A percentile compares a stretch with the other conserved stretches of the same genome.
phyloP scores from a whole-genome alignment of 2,888 invertebrate species.

The Eupeodes latifasciatus region DNA sequence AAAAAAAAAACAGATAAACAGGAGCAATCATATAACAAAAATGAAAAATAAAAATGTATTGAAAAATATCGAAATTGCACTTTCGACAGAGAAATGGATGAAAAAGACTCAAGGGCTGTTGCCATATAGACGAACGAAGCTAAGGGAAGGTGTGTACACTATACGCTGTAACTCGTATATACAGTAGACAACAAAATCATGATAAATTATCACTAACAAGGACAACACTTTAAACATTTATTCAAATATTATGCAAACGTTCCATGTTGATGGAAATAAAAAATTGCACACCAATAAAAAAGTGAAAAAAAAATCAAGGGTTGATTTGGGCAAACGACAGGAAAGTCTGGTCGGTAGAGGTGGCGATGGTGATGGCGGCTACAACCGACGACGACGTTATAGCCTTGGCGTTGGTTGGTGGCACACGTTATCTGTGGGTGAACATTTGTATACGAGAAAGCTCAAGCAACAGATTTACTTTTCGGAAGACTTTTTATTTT shows the following conservation, averaged over 20 bases:
- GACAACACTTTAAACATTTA: slow-evolving; percentile 78
- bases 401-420: neutral
- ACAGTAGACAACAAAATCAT: slow-evolving; percentile 74
- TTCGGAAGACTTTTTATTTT: neutral
- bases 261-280: slow-evolving; percentile 56
- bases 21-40: slow-evolving; percentile 41
- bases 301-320: slow-evolving; percentile 35
- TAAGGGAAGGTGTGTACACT: slow-evolving; percentile 11
- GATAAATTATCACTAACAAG: slow-evolving; percentile 77
- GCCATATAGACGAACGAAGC: no score
- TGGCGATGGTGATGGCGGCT: no score
- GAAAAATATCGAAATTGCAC: slow-evolving; percentile 64
- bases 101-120: slow-evolving; percentile 13
- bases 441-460: slow-evolving; percentile 26
- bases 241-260: slow-evolving; percentile 77
- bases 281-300: slow-evolving; percentile 65
- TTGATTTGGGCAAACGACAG: slow-evolving; percentile 56
- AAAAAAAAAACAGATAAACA: slow-evolving; percentile 41
- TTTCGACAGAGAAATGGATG: slow-evolving; percentile 36
- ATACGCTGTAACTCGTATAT: neutral
- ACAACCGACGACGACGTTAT: no score
- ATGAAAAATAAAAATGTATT: slow-evolving; percentile 12
- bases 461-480: slow-evolving; percentile 62
- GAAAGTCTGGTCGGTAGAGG: neutral
- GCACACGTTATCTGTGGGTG: slow-evolving; percentile 51